Evolutionary conservation across 2,113 vertebrate species (phyloP), one percentile per base, ranked within the genome.

Genomic region (Menura novaehollandiae): DNA sequence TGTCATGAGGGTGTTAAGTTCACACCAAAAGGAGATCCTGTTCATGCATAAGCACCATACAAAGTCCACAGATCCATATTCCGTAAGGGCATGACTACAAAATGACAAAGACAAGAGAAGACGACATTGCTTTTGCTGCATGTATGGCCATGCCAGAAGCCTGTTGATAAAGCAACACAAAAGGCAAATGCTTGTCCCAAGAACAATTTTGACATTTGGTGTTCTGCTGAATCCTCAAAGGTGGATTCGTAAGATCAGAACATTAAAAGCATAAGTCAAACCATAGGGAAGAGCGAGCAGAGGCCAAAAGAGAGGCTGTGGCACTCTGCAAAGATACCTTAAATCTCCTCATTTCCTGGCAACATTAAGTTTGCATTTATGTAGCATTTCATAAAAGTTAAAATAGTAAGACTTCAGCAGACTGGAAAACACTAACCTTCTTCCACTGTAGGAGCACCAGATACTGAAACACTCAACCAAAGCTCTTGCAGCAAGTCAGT

Each of bases 1-100:
- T 47, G 75, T 24, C 4, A 1, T 4, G 3, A 64, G 27, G 39
- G 21, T 43, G 49, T 58, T 49, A 56, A 0, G 0, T 6, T 60
- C 23, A 59, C 46, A 64, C 33, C 30, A 68, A 52, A 76, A 83
- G 22, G 11, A 83, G 75, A 49, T 8, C 18, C 14, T 11, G 5
- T 12, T 41, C 51, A 55, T n/a, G 44, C 18, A 26, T 2, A 51
- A 81, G 20, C 15, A 77, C 11, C 18, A 15, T 1, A 60, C 15
- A 32, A 64, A 75, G 27, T 10, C 33, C 64, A 74, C 30, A 75
- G 59, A 20, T 14, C 16, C 39, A 55, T 21, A 44, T 27, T 52
- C 26, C 32, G 43, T 13, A 66, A 66, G 5, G 33, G 9, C 51
- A 59, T 3, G 11, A 51, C 37, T 19, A 24, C 13, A 43, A 79